Conservation (phyloP, 2,797 vertebrate species). For the Sebastes oblongus region DNA sequence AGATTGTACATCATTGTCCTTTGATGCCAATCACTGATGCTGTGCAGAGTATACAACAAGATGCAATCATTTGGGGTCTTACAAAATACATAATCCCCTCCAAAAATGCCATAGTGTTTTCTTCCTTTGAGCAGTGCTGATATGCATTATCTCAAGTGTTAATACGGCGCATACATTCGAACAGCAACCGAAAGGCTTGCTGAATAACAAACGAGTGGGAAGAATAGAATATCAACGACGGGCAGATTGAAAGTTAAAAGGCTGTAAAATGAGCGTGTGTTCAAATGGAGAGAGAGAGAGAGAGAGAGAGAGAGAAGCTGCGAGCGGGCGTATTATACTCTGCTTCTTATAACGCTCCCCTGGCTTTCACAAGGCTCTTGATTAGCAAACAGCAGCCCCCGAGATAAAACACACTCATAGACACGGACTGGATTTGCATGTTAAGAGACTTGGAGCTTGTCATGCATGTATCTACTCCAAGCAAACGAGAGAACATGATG, state of each 20-base stretch:
- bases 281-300: slow-evolving; percentile 63
- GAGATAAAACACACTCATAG: slow-evolving; percentile 73
- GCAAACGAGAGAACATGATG: slow-evolving; percentile 40
- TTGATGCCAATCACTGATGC: neutral
- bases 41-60: neutral
- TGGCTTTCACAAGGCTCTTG: slow-evolving; percentile 79
- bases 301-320: slow-evolving; percentile 20
- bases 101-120: neutral
- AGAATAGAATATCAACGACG: slow-evolving; percentile 65
- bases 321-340: slow-evolving; percentile 57
- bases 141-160: slow-evolving; percentile 60
- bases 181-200: slow-evolving; percentile 30
- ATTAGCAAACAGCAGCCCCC: slow-evolving; percentile 78
- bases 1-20: neutral
- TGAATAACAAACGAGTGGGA: slow-evolving; percentile 55
- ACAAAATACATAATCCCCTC: neutral
- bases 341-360: slow-evolving; percentile 68
- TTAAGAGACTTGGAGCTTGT: slow-evolving; percentile 66
- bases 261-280: slow-evolving; percentile 77
- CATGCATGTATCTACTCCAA: slow-evolving; percentile 51
- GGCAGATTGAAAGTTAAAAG: slow-evolving; percentile 81
- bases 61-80: neutral
- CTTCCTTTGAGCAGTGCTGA: slow-evolving; percentile 43
- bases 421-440: slow-evolving; percentile 69
- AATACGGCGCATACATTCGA: slow-evolving; percentile 36